Evolutionary conservation across 2,113 vertebrate species (phyloP), one percentile per base, ranked within the genome.

Genomic region (Aldabrachelys gigantea): DNA sequence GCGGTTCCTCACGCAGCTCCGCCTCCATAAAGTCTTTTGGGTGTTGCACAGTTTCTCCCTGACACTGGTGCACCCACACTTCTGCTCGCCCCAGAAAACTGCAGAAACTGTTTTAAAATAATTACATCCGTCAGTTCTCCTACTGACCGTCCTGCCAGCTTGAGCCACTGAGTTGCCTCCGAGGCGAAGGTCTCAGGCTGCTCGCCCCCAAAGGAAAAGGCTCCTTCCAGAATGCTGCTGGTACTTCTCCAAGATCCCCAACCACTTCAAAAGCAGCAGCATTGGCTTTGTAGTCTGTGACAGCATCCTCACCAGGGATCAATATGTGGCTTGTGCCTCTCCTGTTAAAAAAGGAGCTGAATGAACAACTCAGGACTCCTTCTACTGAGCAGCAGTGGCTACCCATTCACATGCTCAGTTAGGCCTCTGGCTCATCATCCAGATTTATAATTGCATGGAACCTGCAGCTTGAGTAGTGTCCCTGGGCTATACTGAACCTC

Each of bases 191-290:
- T 44, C 27, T 50, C 27, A 54, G 27, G 24, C 84, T 27, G 69
- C 38, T 27, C 10, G 44, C 19, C 49, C n/a, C 16, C 19, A 11
- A n/a, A 17, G 2, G 84, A 85, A 54, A 27, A 41, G 3, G 25
- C 3, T 78, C 3, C 16, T 38, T 84, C 16, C 47, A 11, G 21
- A 38, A 84, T 35, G 38, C 5, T 50, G 35, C 35, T 72, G 44
- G 47, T 19, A 8, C 84, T 19, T 47, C 50, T 72, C 65, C 27
- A n/a, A 54, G 52, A 54, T 44, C 35, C 65, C 65, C 65, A 27
- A 1, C 10, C 1, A 2, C 17, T 38, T 2, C 13, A 54, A 85
- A 27, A 21, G 9, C n/a, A 54, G 38, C 9, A 2, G 6, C 41
- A 25, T 29, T 3, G 6, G 41, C 16, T 41, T 12, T 25, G 47